phyloP scores from a whole-genome alignment of 1,140 invertebrate species.

The Chironomus tepperi region DNA sequence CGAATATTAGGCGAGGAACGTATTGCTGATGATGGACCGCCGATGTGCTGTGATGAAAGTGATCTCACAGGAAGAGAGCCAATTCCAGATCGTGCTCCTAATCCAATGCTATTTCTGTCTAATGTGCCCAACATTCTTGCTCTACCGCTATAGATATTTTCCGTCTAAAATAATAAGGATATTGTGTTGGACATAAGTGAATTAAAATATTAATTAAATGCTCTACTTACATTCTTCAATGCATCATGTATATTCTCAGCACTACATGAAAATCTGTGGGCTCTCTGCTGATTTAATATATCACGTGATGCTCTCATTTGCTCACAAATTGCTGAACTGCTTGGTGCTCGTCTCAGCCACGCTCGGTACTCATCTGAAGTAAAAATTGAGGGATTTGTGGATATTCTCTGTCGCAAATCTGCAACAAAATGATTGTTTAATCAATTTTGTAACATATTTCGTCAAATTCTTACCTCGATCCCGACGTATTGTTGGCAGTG shows the following conservation, averaged over 20 bases:
- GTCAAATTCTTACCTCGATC: conserved; percentile 45
- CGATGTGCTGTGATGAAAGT: conserved; percentile 56
- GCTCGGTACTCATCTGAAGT: conserved; percentile 84
- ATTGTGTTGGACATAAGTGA: not conserved
- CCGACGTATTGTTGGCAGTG: conserved; percentile 51
- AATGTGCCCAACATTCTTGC: conserved; percentile 45
- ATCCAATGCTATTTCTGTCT: conserved; percentile 43
- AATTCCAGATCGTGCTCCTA: conserved; percentile 36
- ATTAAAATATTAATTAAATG: conserved; percentile 7
- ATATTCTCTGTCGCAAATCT: conserved; percentile 36
- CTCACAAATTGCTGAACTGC: conserved; percentile 86
- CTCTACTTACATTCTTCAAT: conserved; percentile 56
- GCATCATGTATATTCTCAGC: conserved; percentile 83
- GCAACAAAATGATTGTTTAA: not conserved
- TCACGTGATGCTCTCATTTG: conserved; percentile 67
- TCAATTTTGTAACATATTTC: not conserved
- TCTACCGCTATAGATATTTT: conserved; percentile 48
- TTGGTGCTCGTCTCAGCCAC: conserved; percentile 81
- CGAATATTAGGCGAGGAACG: conserved; percentile 60
- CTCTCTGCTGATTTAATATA: conserved; percentile 52
- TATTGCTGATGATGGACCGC: conserved; percentile 42
- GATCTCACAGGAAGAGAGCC: conserved; percentile 50
- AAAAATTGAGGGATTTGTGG: conserved; percentile 53
- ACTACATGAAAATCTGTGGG: conserved; percentile 72
- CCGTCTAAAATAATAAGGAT: conserved; percentile 43